These are phyloP conservation scores for Bombus superbus DNA, from an alignment of 1,140 invertebrate genomes.

Conservation along the genomic window DNA sequence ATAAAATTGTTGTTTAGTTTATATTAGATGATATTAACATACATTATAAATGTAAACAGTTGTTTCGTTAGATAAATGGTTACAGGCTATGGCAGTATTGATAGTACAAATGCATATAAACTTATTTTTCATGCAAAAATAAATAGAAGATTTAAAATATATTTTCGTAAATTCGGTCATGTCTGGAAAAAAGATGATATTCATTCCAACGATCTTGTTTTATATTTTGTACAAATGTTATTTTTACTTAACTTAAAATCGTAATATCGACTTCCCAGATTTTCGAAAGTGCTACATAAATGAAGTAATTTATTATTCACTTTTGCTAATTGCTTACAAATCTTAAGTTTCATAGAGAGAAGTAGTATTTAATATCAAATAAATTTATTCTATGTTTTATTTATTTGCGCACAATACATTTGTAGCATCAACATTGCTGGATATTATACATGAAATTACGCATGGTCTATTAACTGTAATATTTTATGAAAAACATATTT, in stretches of 20 bases:
- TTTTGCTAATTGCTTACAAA: background rate
- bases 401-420: background rate
- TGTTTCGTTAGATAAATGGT: background rate
- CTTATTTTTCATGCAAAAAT: background rate
- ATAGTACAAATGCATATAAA: conserved; percentile 1
- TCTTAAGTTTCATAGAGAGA: background rate
- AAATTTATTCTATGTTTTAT: background rate
- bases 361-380: background rate
- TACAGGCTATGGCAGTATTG: background rate
- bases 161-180: background rate
- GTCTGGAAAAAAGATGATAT: background rate
- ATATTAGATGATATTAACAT: background rate
- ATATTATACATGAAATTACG: background rate
- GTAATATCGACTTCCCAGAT: background rate
- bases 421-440: background rate
- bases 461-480: background rate
- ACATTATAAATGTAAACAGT: background rate
- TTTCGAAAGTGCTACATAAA: background rate
- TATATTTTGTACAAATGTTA: background rate
- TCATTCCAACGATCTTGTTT: background rate
- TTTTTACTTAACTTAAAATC: background rate
- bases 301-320: background rate
- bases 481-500: conserved; percentile 13
- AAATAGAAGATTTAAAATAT: background rate
- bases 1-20: conserved; percentile 11